phyloP scores from a whole-genome alignment of 2,113 vertebrate species.

The Bungarus multicinctus region DNA sequence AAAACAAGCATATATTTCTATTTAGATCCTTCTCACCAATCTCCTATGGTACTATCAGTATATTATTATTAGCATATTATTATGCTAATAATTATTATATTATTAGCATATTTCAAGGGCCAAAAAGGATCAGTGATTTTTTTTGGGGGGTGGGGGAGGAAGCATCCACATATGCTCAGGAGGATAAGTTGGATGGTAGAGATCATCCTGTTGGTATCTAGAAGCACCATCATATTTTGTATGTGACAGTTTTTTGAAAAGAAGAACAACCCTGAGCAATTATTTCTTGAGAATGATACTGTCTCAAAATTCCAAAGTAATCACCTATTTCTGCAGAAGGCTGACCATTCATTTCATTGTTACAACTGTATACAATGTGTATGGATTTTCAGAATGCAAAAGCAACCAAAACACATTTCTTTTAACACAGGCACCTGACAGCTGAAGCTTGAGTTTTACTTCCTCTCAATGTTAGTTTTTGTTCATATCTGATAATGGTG shows the following conservation, averaged over 20 bases:
- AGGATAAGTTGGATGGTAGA: neutral
- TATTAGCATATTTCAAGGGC: neutral
- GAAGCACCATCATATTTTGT: neutral
- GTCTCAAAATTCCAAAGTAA: neutral
- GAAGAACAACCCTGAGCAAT: neutral
- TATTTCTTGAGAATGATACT: neutral
- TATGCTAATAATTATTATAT: neutral
- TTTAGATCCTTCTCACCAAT: neutral
- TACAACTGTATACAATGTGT: neutral
- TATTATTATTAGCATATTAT: neutral
- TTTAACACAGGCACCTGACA: neutral
- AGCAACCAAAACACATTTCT: neutral
- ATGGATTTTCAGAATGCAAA: neutral
- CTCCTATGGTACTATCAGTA: neutral
- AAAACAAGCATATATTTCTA: neutral
- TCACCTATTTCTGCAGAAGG: neutral
- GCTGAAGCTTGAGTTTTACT: neutral
- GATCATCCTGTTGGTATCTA: neutral
- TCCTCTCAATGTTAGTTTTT: neutral
- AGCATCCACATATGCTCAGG: neutral
- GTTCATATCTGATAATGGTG: conserved; percentile 11
- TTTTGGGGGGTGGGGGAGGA: neutral
- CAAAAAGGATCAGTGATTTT: neutral
- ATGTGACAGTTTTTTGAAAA: neutral
- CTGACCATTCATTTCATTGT: neutral